Percentiles rank a stretch among this genome's conserved stretches.
Conservation (phyloP, 2,797 vertebrate species). For the Parotocinclus haroldoi region DNA sequence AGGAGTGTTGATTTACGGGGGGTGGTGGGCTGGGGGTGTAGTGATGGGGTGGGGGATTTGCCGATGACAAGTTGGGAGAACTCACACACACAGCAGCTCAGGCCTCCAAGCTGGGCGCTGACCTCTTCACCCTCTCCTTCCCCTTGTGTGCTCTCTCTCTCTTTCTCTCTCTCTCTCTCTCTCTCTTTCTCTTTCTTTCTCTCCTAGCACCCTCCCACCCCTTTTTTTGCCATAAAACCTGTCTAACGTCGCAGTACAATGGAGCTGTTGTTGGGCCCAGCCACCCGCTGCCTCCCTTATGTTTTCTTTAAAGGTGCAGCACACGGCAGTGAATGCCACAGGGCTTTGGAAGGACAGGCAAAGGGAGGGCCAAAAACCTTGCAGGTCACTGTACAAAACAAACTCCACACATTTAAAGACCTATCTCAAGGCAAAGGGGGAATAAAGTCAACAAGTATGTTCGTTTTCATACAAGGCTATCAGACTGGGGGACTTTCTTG, state of each 20-base stretch:
- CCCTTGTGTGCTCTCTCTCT: slow-evolving; percentile 62
- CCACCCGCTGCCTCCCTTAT: slow-evolving; percentile 65
- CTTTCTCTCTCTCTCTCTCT: slow-evolving; percentile 63
- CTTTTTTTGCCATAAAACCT: slow-evolving; percentile 68
- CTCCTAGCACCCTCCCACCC: slow-evolving; percentile 48
- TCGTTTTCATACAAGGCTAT: background rate
- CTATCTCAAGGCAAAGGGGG: slow-evolving; percentile 28
- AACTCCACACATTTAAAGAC: slow-evolving; percentile 12
- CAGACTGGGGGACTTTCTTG: slow-evolving; percentile 23
- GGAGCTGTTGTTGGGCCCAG: slow-evolving; percentile 74
- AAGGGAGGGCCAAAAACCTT: slow-evolving; percentile 13
- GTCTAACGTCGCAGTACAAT: slow-evolving; percentile 78
- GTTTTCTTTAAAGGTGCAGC: slow-evolving; percentile 83
- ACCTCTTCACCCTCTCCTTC: slow-evolving; percentile 75
- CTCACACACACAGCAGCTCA: slow-evolving; percentile 69
- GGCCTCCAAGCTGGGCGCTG: slow-evolving; percentile 76
- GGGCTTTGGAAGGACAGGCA: slow-evolving; percentile 49
- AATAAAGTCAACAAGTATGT: background rate
- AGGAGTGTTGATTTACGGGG: slow-evolving; percentile 78
- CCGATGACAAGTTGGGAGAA: slow-evolving; percentile 79
- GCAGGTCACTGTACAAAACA: slow-evolving; percentile 18
- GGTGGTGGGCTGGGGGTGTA: background rate
- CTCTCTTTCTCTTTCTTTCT: slow-evolving; percentile 61
- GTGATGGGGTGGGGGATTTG: slow-evolving; percentile 42
- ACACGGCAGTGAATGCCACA: slow-evolving; percentile 70